A percentile compares a stretch with the other conserved stretches of the same genome.
These are phyloP conservation scores for Limnodromus scolopaceus DNA, from an alignment of 2,797 vertebrate species.

Conservation along the genomic window DNA sequence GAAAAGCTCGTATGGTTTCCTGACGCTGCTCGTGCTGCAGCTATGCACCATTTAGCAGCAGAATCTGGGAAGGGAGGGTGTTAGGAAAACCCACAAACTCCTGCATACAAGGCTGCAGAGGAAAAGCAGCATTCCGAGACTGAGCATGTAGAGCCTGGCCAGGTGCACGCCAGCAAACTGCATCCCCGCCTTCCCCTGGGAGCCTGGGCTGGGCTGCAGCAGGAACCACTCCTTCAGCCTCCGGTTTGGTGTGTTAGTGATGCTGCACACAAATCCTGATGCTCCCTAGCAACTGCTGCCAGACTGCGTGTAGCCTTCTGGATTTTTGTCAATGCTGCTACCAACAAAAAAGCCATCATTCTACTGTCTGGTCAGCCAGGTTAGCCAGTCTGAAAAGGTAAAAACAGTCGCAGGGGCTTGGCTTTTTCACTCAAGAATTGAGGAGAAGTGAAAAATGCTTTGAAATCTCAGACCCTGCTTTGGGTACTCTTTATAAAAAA, in stretches of 20 bases:
- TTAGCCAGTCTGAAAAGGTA: background rate
- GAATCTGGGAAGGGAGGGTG: background rate
- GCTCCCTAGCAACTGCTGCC: conserved; percentile 9
- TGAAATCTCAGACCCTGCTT: background rate
- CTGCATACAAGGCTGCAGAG: background rate
- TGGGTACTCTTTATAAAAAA: background rate
- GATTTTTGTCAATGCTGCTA: background rate
- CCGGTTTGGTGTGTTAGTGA: background rate
- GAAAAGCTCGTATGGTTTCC: background rate
- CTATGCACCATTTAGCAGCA: background rate
- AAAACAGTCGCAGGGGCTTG: background rate
- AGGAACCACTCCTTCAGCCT: background rate
- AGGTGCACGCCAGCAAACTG: background rate
- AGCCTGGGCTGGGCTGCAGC: background rate
- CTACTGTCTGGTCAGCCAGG: background rate
- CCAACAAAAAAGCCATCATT: background rate
- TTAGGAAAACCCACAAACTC: background rate
- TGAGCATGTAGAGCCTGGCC: background rate
- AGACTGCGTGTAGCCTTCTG: background rate
- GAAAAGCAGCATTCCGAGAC: background rate
- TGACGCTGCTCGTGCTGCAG: background rate
- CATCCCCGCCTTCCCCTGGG: background rate
- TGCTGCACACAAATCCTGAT: background rate
- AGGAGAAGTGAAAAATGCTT: background rate
- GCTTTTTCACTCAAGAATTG: background rate